Conservation (phyloP, 2,113 vertebrate species). For the Calyptomena viridis region DNA sequence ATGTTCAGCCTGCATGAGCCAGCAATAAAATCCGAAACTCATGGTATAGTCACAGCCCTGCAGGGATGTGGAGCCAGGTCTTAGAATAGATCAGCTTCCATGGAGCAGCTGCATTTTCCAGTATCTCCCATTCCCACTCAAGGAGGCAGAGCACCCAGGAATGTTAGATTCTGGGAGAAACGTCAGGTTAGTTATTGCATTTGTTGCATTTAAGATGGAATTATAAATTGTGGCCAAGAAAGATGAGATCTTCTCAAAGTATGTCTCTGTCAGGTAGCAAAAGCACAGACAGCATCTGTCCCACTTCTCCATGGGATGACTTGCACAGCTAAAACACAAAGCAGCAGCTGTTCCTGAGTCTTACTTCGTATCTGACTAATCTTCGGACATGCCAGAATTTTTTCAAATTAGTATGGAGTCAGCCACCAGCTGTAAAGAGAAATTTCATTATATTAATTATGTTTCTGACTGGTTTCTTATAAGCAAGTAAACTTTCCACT, state of each 20-base stretch:
- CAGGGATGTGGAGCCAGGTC: neutral
- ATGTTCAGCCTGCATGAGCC: accelerated
- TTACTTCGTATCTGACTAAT: neutral
- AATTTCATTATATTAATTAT: neutral
- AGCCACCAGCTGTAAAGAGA: neutral
- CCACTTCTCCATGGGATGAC: neutral
- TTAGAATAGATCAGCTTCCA: neutral
- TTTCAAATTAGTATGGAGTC: neutral
- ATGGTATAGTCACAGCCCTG: accelerated
- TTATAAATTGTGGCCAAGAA: neutral
- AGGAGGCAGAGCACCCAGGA: neutral
- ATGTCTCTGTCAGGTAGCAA: neutral
- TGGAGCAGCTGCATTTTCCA: neutral
- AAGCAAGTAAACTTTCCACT: neutral
- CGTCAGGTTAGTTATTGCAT: neutral
- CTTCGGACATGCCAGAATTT: neutral
- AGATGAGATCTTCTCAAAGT: neutral
- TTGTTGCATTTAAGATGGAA: neutral
- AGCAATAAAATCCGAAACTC: neutral
- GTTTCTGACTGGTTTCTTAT: neutral
- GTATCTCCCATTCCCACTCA: neutral
- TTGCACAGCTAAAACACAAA: neutral
- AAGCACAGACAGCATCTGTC: neutral
- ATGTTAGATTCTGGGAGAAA: neutral
- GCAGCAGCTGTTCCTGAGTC: neutral